Evolutionary conservation across 64 coral and sea anemone species (phyloP), one percentile per base, ranked within the genome.

Genomic region (Dendronephthya gigantea): DNA sequence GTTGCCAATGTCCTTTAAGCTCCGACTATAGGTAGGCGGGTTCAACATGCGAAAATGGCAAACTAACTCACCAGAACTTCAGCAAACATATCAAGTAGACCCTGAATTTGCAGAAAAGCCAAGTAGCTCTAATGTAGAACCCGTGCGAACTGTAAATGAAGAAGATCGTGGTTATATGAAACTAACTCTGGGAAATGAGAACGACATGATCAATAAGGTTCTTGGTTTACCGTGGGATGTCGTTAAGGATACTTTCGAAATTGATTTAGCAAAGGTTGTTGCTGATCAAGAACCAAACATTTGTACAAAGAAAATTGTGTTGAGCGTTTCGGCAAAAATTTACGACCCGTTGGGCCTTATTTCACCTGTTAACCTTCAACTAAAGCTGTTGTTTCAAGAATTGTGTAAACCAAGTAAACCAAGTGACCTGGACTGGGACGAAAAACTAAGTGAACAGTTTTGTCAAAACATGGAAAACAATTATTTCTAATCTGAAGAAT

Each of bases 371-470:
- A 40, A 83, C 8, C 31, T 89, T 33, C 79, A 27, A 22, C 59
- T 89, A 41, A 89, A 89, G 32, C 52, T 82, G 37, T 7, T 88
- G 31, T 88, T 88, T 30, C 81, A 88, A 35, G 50, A 83, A 7
- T 11, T 88, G 34, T 88, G 87, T 37, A 82, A 88, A 79, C n/a
- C n/a, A n/a, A n/a, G n/a, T n/a, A n/a, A n/a, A n/a, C n/a, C n/a
- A n/a, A 59, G 49, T 52, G 40, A 82, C 49, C 25, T 83, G 19
- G 79, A 41, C 7, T 88, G 87, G 87, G 32, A 88, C 65, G 87
- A 88, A 15, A 75, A 28, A 62, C 45, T 88, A 33, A 56, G 52
- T 40, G 35, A 40, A 41, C 13, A 30, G 40, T 50, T 82, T 23
- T 59, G 74, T 49, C 47, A 66, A 35, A 51, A n/a, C 12, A 30